Conservation (phyloP, 2,797 vertebrate species). For the Trachops cirrhosus region DNA sequence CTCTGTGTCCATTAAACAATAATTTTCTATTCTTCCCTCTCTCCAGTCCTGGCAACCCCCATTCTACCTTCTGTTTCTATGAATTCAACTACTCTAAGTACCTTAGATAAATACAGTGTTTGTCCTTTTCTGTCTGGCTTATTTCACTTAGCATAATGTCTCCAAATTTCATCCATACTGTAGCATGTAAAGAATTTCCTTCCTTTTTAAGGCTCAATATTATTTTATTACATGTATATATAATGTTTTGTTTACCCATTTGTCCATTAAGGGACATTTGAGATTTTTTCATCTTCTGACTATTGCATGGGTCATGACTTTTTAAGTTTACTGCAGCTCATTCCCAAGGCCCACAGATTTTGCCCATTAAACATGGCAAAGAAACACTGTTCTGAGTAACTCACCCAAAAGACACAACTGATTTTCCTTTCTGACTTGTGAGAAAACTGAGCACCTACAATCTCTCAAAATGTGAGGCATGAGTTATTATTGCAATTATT, state of each 20-base stretch:
- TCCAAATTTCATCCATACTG: neutral
- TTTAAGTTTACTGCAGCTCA: conserved; percentile 13
- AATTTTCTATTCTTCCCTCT: neutral
- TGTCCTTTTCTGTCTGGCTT: neutral
- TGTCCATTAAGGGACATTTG: neutral
- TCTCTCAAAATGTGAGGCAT: neutral
- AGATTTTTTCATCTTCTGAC: neutral
- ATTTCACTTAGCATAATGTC: neutral
- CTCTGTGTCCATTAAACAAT: neutral
- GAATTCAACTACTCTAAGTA: neutral
- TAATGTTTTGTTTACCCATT: neutral
- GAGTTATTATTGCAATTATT: neutral
- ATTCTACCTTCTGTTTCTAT: neutral
- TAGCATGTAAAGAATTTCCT: neutral
- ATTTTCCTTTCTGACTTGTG: neutral
- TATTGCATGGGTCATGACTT: neutral
- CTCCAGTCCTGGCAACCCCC: neutral
- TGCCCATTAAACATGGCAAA: neutral
- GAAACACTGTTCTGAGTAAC: neutral
- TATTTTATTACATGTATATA: neutral
- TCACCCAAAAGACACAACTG: neutral
- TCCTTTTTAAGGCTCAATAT: neutral
- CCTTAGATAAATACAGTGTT: neutral
- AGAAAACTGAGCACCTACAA: neutral
- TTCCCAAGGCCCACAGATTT: neutral